phyloP scores from a whole-genome alignment of 1,140 invertebrate species.

The Penaeus vannamei region DNA sequence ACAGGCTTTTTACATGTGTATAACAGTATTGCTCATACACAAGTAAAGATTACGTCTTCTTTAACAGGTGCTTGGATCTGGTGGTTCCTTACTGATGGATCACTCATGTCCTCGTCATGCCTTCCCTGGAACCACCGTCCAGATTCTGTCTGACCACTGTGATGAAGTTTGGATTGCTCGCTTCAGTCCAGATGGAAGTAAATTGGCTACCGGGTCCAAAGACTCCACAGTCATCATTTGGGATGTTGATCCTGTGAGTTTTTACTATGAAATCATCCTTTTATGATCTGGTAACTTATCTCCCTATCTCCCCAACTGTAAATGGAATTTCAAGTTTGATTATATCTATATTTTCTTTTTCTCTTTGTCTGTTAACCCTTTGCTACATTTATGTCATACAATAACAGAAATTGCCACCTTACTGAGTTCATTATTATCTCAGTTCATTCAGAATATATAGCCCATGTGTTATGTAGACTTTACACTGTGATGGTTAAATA shows the following conservation, averaged over 20 bases:
- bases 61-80: slow-evolving; percentile 52
- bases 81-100: slow-evolving; percentile 87
- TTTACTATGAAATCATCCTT: not conserved
- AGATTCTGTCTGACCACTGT: slow-evolving; percentile 95
- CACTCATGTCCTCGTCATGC: slow-evolving; percentile 85
- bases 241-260: slow-evolving; percentile 90
- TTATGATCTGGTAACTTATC: too few relatives aligned
- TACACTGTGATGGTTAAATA: too few relatives aligned
- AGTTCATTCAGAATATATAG: too few relatives aligned
- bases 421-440: too few relatives aligned
- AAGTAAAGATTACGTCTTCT: too few relatives aligned
- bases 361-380: not conserved
- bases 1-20: too few relatives aligned
- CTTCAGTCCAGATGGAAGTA: slow-evolving; percentile 81
- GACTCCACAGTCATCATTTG: slow-evolving; percentile 97
- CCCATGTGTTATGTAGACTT: too few relatives aligned
- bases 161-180: slow-evolving; percentile 91
- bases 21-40: too few relatives aligned
- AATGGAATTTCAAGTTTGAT: too few relatives aligned
- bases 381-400: too few relatives aligned
- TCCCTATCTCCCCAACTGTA: too few relatives aligned
- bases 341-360: not conserved
- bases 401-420: too few relatives aligned
- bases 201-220: slow-evolving; percentile 97
- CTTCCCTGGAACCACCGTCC: slow-evolving; percentile 82